Evolutionary conservation across 2,888 invertebrate species (phyloP), one percentile per base, ranked within the genome.

Genomic region (Toxonevra muliebris): DNA sequence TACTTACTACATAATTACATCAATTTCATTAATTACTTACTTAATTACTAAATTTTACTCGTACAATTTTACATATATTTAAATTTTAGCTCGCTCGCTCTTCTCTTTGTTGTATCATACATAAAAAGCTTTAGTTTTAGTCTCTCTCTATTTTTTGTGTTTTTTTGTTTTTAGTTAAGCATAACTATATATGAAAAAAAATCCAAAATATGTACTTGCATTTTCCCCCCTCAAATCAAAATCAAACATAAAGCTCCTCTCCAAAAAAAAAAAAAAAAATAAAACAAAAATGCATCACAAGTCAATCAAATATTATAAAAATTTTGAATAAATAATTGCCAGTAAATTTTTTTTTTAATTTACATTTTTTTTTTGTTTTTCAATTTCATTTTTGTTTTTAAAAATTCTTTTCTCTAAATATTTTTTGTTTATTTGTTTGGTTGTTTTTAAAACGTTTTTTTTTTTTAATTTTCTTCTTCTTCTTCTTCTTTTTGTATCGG

Each of bases 381-480:
- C 40, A 53, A 19, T 59, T 60, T 1, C 20, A 19, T 58, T 19
- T n/a, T 4, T 57, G 15, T 62, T 62, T 68, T 53, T 12, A 61
- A 67, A 61, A 45, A 57, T 61, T 70, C 53, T 70, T 67, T 62
- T 30, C n/a, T 30, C 53, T 62, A 40, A 45, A n/a, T n/a, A n/a
- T 62, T 54, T 53, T 54, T 40, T 12, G 13, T 20, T 7, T 43
- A 41, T 48, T 68, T 60, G 50, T 57, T 42, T 69, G 42, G n/a
- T 68, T 48, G 68, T 42, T 61, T 62, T 41, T 57, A 41, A 11
- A n/a, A n/a, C n/a, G n/a, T 55, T 40, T 48, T 57, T 12, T 63
- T 61, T 70, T 74, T 71, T 72, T 10, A 13, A 9, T 68, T 75
- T 72, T 72, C 60, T 71, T 75, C 61, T 68, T 67, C 30, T 71